Base-by-base conservation (phyloP, 2,888 invertebrate genomes). In the Busseola fusca region DNA sequence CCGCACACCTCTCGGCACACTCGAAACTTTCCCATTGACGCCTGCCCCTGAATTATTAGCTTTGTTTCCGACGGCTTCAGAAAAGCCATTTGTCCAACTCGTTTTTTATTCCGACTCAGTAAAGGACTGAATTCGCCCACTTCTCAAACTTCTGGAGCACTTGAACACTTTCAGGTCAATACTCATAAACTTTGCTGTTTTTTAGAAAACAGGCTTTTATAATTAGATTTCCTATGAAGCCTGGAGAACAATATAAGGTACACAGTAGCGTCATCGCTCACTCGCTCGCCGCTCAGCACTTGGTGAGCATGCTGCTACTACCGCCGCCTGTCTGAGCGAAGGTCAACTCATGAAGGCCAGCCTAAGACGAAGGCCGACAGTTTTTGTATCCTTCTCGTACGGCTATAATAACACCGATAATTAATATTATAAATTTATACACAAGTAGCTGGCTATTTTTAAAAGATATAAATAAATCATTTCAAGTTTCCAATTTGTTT, bases 321-420 rank as follows among this genome's bases (percentile, higher is more conserved):
- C 45, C 42, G 42, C 50, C 27, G 14, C n/a, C 37, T 40, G 60
- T 42, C 42, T 27, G 40, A 57, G 52, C 45, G 62, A 80, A 76
- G 80, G 80, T 63, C 48, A 64, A 40, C 27, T 58, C 7, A 30
- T 67, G 48, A 80, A 80, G 80, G 76, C 40, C 75, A 48, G n/a
- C 7, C 56, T 27, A 64, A 58, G n/a, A 48, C 58, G n/a, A 80
- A 74, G 60, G 67, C 45, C 57, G 30, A 30, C 18, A 10, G 6
- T 74, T 76, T 80, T 80, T 76, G 52, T 75, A 30, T 48, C 48
- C 27, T 73, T 74, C 42, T 57, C 34, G 16, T 65, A 40, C 52
- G 48, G 37, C 18, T 42, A n/a, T 34, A 50, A 9, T 30, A 62
- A 57, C 25, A 50, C 48, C 56, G 10, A 30, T 42, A 62, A 42